Evolutionary conservation across 2,797 vertebrate species (phyloP).

Genomic region (Caiman crocodilus): DNA sequence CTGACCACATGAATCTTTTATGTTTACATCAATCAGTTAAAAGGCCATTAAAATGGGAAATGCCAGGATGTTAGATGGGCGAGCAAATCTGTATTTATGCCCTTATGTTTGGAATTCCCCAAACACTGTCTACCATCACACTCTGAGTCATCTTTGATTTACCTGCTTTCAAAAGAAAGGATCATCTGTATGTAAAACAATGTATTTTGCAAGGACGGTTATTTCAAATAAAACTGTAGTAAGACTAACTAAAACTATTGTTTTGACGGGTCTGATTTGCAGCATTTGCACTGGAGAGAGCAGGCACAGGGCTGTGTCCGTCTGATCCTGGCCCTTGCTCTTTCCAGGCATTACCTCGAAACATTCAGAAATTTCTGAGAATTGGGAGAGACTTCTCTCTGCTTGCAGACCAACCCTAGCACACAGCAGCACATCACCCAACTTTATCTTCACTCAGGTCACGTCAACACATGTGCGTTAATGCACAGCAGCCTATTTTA

Average conservation of each 20-base stretch:
- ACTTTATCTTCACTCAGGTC: accelerated
- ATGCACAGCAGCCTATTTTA: no score
- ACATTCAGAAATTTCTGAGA: neutral
- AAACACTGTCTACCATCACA: neutral
- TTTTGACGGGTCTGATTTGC: no score
- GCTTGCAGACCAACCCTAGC: neutral
- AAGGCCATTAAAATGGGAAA: conserved; percentile 25
- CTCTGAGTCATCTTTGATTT: neutral
- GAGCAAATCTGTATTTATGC: neutral
- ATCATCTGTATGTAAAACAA: accelerated
- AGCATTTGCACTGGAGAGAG: no score
- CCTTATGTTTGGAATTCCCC: conserved; percentile 32
- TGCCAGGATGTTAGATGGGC: neutral
- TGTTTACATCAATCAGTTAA: conserved; percentile 19
- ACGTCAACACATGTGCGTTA: no score
- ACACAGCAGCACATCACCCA: neutral
- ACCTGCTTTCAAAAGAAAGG: neutral
- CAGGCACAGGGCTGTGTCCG: no score
- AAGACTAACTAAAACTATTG: no score
- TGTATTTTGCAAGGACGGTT: accelerated
- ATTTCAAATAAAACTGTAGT: neutral
- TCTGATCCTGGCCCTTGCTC: neutral
- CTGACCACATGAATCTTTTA: neutral
- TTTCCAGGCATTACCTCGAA: neutral
- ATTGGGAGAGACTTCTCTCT: neutral